Conservation (phyloP, 2,888 invertebrate species). For the Nephrotoma flavescens region DNA sequence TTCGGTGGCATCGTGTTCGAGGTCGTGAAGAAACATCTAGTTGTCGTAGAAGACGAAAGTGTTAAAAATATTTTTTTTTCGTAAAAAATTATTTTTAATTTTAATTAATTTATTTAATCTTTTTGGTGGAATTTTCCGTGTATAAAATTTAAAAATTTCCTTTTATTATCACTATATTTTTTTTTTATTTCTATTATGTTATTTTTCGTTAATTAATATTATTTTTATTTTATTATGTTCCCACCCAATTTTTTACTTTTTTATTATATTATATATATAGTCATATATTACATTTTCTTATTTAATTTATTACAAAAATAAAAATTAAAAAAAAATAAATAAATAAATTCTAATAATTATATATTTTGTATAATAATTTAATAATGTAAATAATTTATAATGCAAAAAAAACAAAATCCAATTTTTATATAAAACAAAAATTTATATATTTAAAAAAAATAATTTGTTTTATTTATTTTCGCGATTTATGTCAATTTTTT, state of each 20-base stretch:
- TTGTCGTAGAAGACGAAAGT: constrained; percentile 30
- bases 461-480: not conserved
- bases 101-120: not conserved
- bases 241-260: not conserved
- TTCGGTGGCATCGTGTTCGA: constrained; percentile 27
- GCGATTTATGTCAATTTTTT: not conserved
- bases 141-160: not conserved
- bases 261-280: not conserved
- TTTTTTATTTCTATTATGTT: not conserved
- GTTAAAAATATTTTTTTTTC: not conserved
- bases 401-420: not conserved
- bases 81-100: not conserved
- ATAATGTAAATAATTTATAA: not conserved
- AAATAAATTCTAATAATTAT: not conserved
- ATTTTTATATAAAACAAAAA: not conserved
- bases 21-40: constrained; percentile 34
- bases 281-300: not conserved
- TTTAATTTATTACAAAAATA: not conserved
- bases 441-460: not conserved
- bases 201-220: not conserved
- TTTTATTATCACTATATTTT: not conserved
- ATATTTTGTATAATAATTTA: not conserved
- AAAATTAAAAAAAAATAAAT: not conserved
- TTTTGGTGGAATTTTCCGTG: not conserved
- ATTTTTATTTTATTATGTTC: not conserved